phyloP scores from a whole-genome alignment of 2,797 vertebrate genomes.

The Gambusia yucatana region DNA sequence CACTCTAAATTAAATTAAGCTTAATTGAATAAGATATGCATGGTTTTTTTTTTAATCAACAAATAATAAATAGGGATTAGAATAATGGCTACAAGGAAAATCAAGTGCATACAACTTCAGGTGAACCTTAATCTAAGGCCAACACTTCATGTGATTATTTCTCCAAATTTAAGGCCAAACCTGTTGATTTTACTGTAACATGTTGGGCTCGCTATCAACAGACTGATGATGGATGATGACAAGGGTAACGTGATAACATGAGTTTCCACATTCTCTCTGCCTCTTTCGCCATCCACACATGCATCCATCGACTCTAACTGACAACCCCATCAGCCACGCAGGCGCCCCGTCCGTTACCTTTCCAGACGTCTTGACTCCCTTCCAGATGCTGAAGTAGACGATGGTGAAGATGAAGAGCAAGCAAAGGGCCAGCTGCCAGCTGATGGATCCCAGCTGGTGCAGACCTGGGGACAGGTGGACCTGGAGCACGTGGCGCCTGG shows the following conservation, averaged over 20 bases:
- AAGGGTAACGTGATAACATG: conserved; percentile 23
- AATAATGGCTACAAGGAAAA: background rate
- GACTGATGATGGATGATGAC: conserved; percentile 34
- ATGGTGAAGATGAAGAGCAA: conserved; percentile 94
- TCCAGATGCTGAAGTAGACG: conserved; percentile 99
- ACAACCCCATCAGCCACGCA: conserved; percentile 52
- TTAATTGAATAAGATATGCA: background rate
- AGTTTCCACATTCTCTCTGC: conserved; percentile 14
- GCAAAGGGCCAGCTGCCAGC: conserved; percentile 96
- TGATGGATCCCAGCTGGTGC: conserved; percentile 91
- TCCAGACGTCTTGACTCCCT: conserved; percentile 98
- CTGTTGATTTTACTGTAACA: background rate
- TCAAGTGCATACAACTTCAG: background rate
- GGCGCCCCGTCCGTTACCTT: conserved; percentile 84
- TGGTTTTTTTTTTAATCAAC: background rate
- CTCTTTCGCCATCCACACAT: conserved; percentile 18
- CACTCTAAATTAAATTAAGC: background rate
- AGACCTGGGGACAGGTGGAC: conserved; percentile 91
- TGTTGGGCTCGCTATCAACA: background rate
- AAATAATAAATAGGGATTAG: background rate
- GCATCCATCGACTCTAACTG: conserved; percentile 41
- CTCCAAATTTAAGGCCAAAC: background rate
- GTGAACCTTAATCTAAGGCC: background rate
- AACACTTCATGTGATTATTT: background rate
- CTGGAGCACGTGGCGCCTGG: conserved; percentile 93